Conservation (phyloP, 2,113 vertebrate genomes). For the Gymnocephalus cernua region DNA sequence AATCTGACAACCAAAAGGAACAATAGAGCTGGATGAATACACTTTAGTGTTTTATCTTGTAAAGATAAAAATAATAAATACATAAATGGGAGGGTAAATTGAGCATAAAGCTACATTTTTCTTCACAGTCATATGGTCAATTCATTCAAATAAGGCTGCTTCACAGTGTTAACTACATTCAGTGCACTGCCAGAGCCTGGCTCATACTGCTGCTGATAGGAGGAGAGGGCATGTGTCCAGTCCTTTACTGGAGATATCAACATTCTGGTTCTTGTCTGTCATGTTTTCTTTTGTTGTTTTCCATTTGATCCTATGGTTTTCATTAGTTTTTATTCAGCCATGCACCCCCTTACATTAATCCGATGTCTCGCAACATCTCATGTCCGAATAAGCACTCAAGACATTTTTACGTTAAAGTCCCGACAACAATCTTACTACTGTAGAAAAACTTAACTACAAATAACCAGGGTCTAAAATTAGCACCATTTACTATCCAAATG, state of each 20-base stretch:
- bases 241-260: neutral
- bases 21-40: slow-evolving; percentile 10
- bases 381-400: neutral
- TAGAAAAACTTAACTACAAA: neutral
- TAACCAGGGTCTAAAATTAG: too few species aligned
- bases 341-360: neutral
- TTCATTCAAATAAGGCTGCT: slow-evolving; percentile 5
- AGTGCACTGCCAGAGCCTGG: neutral
- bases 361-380: neutral
- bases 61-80: slow-evolving; percentile 10
- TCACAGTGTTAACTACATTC: neutral
- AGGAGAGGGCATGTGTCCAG: neutral
- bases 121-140: neutral
- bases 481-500: too few species aligned
- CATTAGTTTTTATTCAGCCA: neutral
- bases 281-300: neutral
- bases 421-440: neutral
- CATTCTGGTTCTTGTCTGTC: neutral
- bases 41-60: neutral
- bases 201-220: neutral
- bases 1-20: slow-evolving; percentile 55
- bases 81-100: neutral
- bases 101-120: neutral
- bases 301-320: neutral
- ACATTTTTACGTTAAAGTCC: neutral